Percentiles rank a stretch among this genome's conserved stretches.
phyloP scores from a whole-genome alignment of 1,140 invertebrate species.

The Temnothorax nylanderi region DNA sequence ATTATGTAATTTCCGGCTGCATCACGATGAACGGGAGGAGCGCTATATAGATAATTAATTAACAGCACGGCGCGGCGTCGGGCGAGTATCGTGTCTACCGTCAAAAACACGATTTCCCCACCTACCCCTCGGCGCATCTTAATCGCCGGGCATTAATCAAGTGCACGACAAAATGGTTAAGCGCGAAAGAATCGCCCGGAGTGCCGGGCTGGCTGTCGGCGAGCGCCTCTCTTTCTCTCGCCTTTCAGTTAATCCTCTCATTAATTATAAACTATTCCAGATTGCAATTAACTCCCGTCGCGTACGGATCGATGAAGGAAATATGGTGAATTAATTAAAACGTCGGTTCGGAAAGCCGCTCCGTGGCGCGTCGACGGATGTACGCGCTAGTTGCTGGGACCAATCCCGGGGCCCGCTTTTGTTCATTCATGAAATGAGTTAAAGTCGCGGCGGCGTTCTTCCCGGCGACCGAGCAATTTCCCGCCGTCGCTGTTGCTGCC shows the following conservation, averaged over 20 bases:
- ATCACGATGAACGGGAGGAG: background rate
- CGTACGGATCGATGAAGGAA: constrained; percentile 67
- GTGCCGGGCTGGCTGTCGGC: background rate
- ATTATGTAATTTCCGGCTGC: background rate
- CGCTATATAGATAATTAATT: constrained; percentile 38
- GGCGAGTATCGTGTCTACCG: constrained; percentile 28
- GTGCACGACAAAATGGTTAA: constrained; percentile 40
- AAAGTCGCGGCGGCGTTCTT: constrained; percentile 47
- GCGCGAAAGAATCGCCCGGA: constrained; percentile 33
- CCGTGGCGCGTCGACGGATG: background rate
- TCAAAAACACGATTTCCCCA: constrained; percentile 32
- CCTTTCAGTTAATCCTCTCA: constrained; percentile 40
- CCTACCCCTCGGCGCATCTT: constrained; percentile 29
- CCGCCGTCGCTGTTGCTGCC: background rate
- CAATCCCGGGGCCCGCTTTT: constrained; percentile 53
- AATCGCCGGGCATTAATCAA: constrained; percentile 53
- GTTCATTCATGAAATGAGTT: constrained; percentile 60
- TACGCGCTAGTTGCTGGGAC: background rate
- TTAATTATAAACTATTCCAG: constrained; percentile 72
- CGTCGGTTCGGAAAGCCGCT: constrained; percentile 12
- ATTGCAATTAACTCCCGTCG: constrained; percentile 66
- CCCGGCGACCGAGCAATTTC: constrained; percentile 34
- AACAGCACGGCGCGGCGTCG: constrained; percentile 21
- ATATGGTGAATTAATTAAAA: constrained; percentile 73
- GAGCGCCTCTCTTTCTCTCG: background rate